Evolutionary conservation across 1,140 invertebrate genomes (phyloP), one percentile per base, ranked within the genome.

Genomic region (Drosophila kikkawai): DNA sequence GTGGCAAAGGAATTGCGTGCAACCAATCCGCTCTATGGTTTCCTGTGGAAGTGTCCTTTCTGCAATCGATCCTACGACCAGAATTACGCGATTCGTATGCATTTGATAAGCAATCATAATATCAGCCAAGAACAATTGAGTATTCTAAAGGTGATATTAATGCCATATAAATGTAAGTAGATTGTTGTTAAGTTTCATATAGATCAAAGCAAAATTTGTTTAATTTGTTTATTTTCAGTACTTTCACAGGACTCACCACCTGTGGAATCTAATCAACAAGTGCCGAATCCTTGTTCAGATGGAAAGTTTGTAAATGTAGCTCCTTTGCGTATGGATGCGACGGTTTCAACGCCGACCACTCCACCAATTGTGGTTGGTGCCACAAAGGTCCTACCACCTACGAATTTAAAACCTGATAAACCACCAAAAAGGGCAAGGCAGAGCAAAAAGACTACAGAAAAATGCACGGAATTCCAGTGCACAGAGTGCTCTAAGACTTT

Each of bases 401-500:
- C 19, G 17, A 36, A 6, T 4, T 12, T 7, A 45, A 67, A n/a
- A 9, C 4, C 13, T 3, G 32, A 29, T n/a, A 68, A 34, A 19
- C 7, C 29, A 19, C 13, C 13, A 17, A 15, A 3, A 15, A 6
- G 11, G 17, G 7, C 13, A 26, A 39, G 11, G 7, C 39, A 11
- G 19, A 39, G 0, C 19, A 58, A n/a, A 29, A 26, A 39, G 7
- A 22, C 32, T 39, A 15, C 36, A 29, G 7, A 1, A 0, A 70
- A 70, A 17, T 15, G 13, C 9, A 12, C 39, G 0, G 13, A 57
- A 12, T 64, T 47, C 3, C 36, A 75, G 58, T 88, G 85, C 45
- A 57, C 63, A 3, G 71, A 75, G 13, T 92, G 91, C 60, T 65
- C 59, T 0, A 92, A 92, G 41, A 68, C 60, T 34, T 92, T 91